Percentiles rank a stretch among this genome's conserved stretches.
These are phyloP conservation scores for Andrena haemorrhoa DNA, from an alignment of 2,888 invertebrate genomes.

Conservation along the genomic window DNA sequence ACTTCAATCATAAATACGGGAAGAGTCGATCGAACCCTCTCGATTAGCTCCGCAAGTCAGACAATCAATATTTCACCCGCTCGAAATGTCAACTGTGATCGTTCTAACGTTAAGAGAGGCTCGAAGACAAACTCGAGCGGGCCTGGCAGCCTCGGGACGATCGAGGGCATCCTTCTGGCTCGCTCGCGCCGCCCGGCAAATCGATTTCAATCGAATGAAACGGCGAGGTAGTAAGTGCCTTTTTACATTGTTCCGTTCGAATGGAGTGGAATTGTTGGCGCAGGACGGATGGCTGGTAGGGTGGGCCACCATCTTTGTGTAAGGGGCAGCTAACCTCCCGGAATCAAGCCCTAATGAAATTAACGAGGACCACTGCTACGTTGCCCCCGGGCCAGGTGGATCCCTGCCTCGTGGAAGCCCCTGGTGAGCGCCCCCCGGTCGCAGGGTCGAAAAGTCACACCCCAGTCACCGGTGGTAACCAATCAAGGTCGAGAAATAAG, in stretches of 20 bases:
- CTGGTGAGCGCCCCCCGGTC: conserved; percentile 30
- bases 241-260: conserved; percentile 50
- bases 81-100: neutral
- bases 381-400: conserved; percentile 75
- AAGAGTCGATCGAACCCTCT: too few relatives aligned
- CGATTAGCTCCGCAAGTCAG: neutral
- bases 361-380: conserved; percentile 77
- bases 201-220: conserved; percentile 40
- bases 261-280: conserved; percentile 25
- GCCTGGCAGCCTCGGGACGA: neutral
- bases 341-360: conserved; percentile 81
- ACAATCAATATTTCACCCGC: neutral
- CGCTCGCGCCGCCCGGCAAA: conserved; percentile 12
- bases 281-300: conserved; percentile 40
- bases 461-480: conserved; percentile 75
- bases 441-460: conserved; percentile 80
- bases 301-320: conserved; percentile 70
- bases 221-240: conserved; percentile 24
- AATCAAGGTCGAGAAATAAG: conserved; percentile 81
- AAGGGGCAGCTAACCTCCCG: conserved; percentile 62
- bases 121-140: neutral
- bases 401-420: conserved; percentile 47
- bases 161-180: conserved; percentile 3
- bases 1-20: too few relatives aligned
- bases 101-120: neutral